Conservation (phyloP, 2,888 invertebrate species). For the Drosophila monieri region DNA sequence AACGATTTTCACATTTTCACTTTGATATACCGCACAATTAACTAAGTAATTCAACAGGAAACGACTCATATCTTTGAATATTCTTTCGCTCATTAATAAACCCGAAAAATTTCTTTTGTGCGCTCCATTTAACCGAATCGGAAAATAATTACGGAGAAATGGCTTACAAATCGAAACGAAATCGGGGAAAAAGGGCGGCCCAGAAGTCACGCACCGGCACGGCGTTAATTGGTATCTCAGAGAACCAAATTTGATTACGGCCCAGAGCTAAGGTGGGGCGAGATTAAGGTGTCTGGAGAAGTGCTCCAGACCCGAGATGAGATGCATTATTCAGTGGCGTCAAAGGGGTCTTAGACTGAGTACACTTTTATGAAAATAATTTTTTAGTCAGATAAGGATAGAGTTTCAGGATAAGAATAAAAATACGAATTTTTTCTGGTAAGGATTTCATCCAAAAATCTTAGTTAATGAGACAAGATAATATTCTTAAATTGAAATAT, state of each 20-base stretch:
- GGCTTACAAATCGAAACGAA: slow-evolving; percentile 55
- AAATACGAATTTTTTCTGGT: too few relatives aligned
- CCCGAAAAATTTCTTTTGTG: slow-evolving; percentile 48
- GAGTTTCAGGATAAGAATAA: too few relatives aligned
- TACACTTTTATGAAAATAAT: too few relatives aligned
- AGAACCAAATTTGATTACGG: slow-evolving; percentile 67
- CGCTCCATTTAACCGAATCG: slow-evolving; percentile 72
- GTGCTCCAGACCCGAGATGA: slow-evolving; percentile 27
- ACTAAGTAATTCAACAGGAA: slow-evolving; percentile 73
- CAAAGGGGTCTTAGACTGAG: neutral
- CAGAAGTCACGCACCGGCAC: slow-evolving; percentile 40
- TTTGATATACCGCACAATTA: slow-evolving; percentile 74
- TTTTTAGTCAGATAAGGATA: too few relatives aligned
- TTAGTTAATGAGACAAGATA: too few relatives aligned
- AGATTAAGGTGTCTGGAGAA: slow-evolving; percentile 70
- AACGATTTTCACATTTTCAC: slow-evolving; percentile 46
- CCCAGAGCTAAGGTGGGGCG: slow-evolving; percentile 19
- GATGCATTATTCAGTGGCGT: slow-evolving; percentile 27
- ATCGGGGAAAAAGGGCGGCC: slow-evolving; percentile 52
- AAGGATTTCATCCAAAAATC: too few relatives aligned
- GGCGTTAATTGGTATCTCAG: slow-evolving; percentile 71
- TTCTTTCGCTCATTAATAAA: slow-evolving; percentile 66
- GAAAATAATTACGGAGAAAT: slow-evolving; percentile 66
- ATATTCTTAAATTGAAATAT: too few relatives aligned
- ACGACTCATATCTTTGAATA: slow-evolving; percentile 44